Base-by-base conservation (phyloP, 2,797 vertebrate genomes). In the Phrynocephalus forsythii region DNA sequence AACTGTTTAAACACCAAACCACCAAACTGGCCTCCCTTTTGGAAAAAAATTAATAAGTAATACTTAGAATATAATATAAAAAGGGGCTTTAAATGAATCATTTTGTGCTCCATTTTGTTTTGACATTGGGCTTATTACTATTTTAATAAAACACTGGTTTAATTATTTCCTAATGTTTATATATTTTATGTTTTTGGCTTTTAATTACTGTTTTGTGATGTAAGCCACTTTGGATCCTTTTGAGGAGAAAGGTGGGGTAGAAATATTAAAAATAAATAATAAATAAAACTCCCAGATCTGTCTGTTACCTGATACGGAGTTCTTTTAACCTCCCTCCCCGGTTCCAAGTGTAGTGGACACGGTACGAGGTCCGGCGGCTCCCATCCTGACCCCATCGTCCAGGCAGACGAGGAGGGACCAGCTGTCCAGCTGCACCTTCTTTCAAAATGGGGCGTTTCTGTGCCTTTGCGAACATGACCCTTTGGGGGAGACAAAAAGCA, bases 241-340 rank as follows among this genome's bases (percentile, higher is more conserved):
- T 44, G 38, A 44, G 38, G 38, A 44, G 38, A 44, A 44, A 44
- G 38, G 38, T 44, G 38, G 38, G 38, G 38, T 44, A 44, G 38
- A 44, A 44, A 44, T 44, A 44, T 44, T 44, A 4, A 44, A 44
- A 44, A 44, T 44, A 44, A 44, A 44, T 44, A 44, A 18, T 11
- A 79, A 56, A 63, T 20, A 5, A 22, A 69, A 63, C 63, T 38
- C 38, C 1, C 78, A 66, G 28, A 69, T 50, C 48, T n/a, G 6
- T 24, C 33, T 26, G 3, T 79, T 68, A 99, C 98, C 98, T 98
- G 95, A 97, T 96, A 3, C 95, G 95, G 48, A 98, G 93, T 87
- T 98, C 97, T 94, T 97, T 97, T 44, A 98, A 95, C 79, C 95
- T 96, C 76, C 97, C 97, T 63, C 96, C 96, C 84, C 90, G 97